Percentiles rank a stretch among this genome's conserved stretches.
Evolutionary conservation across 2,888 invertebrate species (phyloP).

Genomic region (Dicranocentrus wangi): DNA sequence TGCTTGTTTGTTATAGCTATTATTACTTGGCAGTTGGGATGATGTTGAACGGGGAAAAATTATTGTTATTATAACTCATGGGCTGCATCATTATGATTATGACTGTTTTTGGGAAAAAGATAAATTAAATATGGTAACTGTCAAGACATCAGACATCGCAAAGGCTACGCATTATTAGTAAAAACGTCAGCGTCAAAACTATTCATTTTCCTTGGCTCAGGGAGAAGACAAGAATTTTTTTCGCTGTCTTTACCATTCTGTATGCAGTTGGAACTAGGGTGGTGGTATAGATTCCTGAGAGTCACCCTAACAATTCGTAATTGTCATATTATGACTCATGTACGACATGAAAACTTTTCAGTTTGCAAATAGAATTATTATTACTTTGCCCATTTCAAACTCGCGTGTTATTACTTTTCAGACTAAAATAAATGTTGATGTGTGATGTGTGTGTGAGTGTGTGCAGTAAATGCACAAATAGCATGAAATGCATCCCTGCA

Average conservation of each 20-base stretch:
- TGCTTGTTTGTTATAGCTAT: slow-evolving; percentile 49
- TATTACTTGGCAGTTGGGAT: slow-evolving; percentile 53
- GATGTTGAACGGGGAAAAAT: slow-evolving; percentile 26
- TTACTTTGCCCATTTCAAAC: not conserved
- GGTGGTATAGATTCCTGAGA: too few species aligned
- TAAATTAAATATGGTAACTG: slow-evolving; percentile 69
- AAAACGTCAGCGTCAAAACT: slow-evolving; percentile 11
- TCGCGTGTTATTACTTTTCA: too few species aligned
- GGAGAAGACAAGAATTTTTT: too few species aligned
- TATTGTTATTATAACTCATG: slow-evolving; percentile 51
- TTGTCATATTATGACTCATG: slow-evolving; percentile 4
- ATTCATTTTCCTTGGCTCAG: not conserved
- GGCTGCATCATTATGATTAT: slow-evolving; percentile 39
- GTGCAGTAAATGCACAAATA: too few species aligned
- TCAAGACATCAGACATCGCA: slow-evolving; percentile 65
- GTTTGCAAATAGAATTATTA: slow-evolving; percentile 34
- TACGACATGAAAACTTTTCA: too few species aligned
- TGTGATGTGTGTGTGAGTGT: too few species aligned
- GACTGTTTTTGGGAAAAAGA: slow-evolving; percentile 54
- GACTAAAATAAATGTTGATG: too few species aligned
- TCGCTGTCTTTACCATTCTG: not conserved
- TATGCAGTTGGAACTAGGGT: not conserved
- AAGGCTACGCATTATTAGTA: slow-evolving; percentile 35
- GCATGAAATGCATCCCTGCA: too few species aligned
- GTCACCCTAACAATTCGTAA: slow-evolving; percentile 20